These are phyloP conservation scores for Phrynocephalus vlangalii DNA, from an alignment of 2,797 vertebrate species.

Conservation along the genomic window DNA sequence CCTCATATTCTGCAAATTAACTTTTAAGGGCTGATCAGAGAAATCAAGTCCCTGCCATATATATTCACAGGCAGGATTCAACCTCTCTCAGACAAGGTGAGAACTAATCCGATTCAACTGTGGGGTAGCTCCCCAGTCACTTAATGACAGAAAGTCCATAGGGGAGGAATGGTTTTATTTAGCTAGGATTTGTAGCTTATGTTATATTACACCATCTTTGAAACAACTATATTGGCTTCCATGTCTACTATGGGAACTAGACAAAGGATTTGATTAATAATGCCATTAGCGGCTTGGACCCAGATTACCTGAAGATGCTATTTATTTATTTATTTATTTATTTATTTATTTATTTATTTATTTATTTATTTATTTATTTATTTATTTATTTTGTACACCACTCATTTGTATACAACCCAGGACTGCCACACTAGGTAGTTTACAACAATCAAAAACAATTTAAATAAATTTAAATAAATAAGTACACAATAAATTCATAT, in stretches of 20 bases:
- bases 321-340: too few species aligned
- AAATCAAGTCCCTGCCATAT: not conserved
- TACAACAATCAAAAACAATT: too few species aligned
- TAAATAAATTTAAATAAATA: too few species aligned
- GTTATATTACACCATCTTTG: not conserved
- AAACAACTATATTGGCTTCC: too few species aligned
- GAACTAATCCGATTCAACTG: not conserved
- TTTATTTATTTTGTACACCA: too few species aligned
- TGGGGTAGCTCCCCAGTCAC: too few species aligned
- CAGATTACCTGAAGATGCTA: not conserved
- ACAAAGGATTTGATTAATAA: not conserved
- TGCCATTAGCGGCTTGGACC: not conserved
- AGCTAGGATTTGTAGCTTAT: not conserved
- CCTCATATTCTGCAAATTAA: conserved; percentile 19
- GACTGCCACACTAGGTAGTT: too few species aligned
- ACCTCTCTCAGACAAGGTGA: not conserved
- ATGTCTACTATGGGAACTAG: not conserved
- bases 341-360: too few species aligned
- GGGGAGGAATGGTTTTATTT: not conserved
- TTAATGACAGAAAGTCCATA: not conserved
- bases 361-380: too few species aligned
- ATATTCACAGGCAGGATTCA: not conserved
- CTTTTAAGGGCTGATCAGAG: not conserved
- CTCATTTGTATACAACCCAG: too few species aligned
- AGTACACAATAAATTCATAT: too few species aligned